Evolutionary conservation across 2,888 invertebrate genomes (phyloP).

Genomic region (Parnassius smintheus): DNA sequence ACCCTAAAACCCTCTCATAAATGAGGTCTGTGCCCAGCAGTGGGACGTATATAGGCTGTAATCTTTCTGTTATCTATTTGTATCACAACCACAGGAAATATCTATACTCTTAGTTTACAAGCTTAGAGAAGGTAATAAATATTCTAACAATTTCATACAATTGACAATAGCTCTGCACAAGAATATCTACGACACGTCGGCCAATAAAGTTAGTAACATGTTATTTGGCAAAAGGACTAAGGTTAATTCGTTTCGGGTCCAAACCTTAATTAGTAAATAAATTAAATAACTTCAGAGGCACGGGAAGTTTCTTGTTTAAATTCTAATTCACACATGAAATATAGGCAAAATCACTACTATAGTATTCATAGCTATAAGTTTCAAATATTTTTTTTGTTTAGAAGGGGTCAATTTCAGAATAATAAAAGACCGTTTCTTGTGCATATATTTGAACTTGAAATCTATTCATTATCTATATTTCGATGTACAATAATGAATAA

Average conservation of each 20-base stretch:
- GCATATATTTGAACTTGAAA: too few relatives aligned
- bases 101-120: not conserved
- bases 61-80: too few relatives aligned
- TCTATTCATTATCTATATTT: too few relatives aligned
- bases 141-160: not conserved
- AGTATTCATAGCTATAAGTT: slow-evolving; percentile 9
- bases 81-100: slow-evolving; percentile 25
- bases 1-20: too few relatives aligned
- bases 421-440: too few relatives aligned
- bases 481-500: too few relatives aligned
- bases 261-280: slow-evolving; percentile 1
- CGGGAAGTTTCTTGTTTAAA: not conserved
- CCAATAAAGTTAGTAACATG: not conserved
- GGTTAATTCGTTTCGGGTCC: slow-evolving; percentile 15
- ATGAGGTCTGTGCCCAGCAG: too few relatives aligned
- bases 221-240: not conserved
- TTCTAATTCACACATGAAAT: too few relatives aligned
- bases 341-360: not conserved
- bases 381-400: too few relatives aligned
- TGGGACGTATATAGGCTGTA: too few relatives aligned
- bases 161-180: slow-evolving; percentile 10
- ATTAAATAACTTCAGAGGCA: slow-evolving; percentile 8
- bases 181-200: slow-evolving; percentile 14
- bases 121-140: slow-evolving; percentile 6
- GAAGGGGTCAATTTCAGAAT: too few relatives aligned